These are phyloP conservation scores for Tympanuchus pallidicinctus DNA, from an alignment of 2,113 vertebrate species.

Conservation along the genomic window DNA sequence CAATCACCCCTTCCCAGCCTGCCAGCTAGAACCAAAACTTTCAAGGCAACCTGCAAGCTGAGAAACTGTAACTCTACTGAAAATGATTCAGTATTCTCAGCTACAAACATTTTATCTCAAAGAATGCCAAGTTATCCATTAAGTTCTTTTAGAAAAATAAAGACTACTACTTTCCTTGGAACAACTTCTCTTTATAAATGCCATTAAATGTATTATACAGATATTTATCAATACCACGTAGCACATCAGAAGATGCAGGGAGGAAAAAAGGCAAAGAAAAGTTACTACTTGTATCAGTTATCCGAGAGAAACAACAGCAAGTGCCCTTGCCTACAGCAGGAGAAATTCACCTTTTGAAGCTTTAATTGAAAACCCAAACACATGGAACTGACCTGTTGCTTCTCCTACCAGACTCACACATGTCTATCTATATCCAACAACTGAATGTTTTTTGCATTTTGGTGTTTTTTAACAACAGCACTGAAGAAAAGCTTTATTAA, in stretches of 20 bases:
- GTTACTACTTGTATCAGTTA: background rate
- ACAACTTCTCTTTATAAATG: background rate
- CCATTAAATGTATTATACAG: background rate
- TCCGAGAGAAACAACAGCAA: background rate
- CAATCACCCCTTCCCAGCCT: background rate
- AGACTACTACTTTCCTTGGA: background rate
- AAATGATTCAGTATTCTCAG: background rate
- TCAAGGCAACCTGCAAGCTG: background rate
- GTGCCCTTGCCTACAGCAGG: background rate
- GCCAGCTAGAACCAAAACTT: background rate
- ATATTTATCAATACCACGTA: background rate
- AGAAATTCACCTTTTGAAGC: background rate
- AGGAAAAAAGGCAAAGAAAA: background rate
- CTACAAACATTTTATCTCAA: background rate
- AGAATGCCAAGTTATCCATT: background rate
- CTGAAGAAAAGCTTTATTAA: background rate
- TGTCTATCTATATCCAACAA: accelerated
- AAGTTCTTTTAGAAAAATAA: background rate
- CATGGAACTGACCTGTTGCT: background rate
- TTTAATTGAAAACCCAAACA: background rate
- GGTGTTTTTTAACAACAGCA: background rate
- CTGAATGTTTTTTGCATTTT: background rate
- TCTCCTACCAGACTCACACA: background rate
- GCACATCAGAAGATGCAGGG: background rate
- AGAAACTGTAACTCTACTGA: background rate